Base-by-base conservation (phyloP, 1,140 invertebrate species). In the Pseudomyrmex pallidus region DNA sequence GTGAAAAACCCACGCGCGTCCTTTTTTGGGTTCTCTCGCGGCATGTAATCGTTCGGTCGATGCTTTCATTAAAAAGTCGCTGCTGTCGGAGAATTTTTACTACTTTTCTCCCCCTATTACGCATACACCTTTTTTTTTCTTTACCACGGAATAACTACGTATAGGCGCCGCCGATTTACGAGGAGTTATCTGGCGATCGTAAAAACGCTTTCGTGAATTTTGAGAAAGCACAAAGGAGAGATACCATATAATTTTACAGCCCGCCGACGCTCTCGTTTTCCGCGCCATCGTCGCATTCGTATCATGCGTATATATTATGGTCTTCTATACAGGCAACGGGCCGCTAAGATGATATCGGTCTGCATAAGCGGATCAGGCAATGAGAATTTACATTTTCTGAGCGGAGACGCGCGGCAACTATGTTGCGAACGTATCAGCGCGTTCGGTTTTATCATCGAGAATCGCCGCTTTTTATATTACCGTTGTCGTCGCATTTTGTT, bases 201-300 rank as follows among this genome's bases (percentile, higher is more conserved):
- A 90, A 90, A 90, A 90, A 90, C 35, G 83, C 72, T 64, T 83
- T 72, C 5, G 84, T 89, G 86, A 91, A 90, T 88, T 35, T 84
- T 72, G 62, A 62, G 85, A 67, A 82, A 88, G 85, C 85, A 90
- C 87, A 89, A 90, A 89, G 84, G 85, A 87, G 35, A 7, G 85
- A 86, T 70, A 84, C 88, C 83, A 89, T 83, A 85, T 90, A 89
- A 92, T 89, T 90, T 91, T 90, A 91, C 89, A 91, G 88, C 88
- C 35, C 67, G 83, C 83, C 90, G 89, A 90, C 90, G 91, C 90
- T 88, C 90, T 87, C 89, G 86, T 92, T 90, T 90, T 88, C 78
- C 84, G 52, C 59, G 44, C 66, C 70, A 80, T 70, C 83, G 83
- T 90, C 89, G 89, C 88, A 82, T 48, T 74, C 59, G 46, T 82